A percentile compares a stretch with the other conserved stretches of the same genome.
These are phyloP conservation scores for Cephalopachus bancanus DNA, from an alignment of 2,797 vertebrate genomes.

Conservation along the genomic window DNA sequence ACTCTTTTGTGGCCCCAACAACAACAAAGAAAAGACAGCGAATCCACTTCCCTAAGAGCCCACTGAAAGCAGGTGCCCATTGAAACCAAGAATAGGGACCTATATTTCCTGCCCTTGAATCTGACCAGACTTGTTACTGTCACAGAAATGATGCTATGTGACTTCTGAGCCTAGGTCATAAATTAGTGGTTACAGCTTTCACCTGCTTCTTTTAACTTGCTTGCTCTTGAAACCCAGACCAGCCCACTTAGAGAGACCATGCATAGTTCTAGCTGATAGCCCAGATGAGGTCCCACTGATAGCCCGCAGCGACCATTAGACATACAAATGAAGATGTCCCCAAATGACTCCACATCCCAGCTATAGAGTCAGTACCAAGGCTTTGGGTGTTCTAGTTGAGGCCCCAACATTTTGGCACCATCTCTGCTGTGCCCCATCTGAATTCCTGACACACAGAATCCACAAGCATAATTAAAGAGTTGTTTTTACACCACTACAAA, in stretches of 20 bases:
- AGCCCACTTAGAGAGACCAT: not conserved
- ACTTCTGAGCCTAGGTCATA: conserved; percentile 9
- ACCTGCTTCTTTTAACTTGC: conserved; percentile 31
- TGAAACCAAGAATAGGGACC: too few relatives aligned
- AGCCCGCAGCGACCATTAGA: not conserved
- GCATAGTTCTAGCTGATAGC: not conserved
- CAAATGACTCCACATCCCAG: not conserved
- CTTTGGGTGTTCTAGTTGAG: conserved; percentile 27
- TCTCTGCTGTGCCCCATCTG: not conserved
- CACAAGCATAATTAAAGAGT: conserved; percentile 5
- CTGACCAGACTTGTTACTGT: not conserved
- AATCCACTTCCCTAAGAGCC: conserved; percentile 6
- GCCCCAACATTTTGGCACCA: not conserved
- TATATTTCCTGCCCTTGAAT: not conserved
- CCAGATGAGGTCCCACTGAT: not conserved
- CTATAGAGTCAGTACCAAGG: not conserved
- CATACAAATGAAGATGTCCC: not conserved
- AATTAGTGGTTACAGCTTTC: not conserved
- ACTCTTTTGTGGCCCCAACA: conserved; percentile 10
- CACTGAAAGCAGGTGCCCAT: too few relatives aligned
- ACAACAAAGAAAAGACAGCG: not conserved
- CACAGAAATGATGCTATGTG: not conserved
- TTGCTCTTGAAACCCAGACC: conserved; percentile 24
- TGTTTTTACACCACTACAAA: not conserved
- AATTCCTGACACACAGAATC: conserved; percentile 47